Conservation (phyloP, 53 echinoderm and acorn worm genomes). For the Arbacia lixula region DNA sequence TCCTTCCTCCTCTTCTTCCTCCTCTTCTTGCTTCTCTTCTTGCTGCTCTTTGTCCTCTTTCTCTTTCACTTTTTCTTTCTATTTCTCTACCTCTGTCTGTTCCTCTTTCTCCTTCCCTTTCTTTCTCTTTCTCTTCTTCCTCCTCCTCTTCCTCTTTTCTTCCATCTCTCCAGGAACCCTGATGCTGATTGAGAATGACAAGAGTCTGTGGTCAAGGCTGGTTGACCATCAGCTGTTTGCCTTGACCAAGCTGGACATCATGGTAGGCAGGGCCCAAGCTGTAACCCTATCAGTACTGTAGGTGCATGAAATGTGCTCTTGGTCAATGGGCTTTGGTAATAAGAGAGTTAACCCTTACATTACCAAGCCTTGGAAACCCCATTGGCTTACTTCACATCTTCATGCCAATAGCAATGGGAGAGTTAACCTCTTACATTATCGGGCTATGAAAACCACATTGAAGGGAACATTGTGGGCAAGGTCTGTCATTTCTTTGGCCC, state of each 20-base stretch:
- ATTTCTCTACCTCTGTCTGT: background rate
- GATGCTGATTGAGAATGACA: slow-evolving; percentile 93
- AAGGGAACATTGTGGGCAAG: too few relatives aligned
- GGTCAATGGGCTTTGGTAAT: too few relatives aligned
- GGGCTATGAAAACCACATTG: too few relatives aligned
- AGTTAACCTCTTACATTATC: too few relatives aligned
- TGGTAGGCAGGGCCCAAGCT: slow-evolving; percentile 64
- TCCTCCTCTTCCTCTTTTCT: background rate
- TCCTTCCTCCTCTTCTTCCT: background rate
- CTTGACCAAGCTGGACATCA: slow-evolving; percentile 90
- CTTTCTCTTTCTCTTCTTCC: background rate
- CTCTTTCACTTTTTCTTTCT: background rate
- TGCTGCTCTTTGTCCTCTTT: background rate
- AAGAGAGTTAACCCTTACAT: too few relatives aligned
- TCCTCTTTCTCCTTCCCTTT: background rate
- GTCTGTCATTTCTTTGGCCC: too few relatives aligned
- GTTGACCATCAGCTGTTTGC: slow-evolving; percentile 97
- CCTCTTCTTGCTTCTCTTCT: background rate
- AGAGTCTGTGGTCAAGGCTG: slow-evolving; percentile 88
- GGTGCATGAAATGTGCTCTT: too few relatives aligned
- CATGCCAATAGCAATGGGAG: too few relatives aligned
- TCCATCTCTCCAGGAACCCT: slow-evolving; percentile 73
- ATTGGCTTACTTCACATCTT: too few relatives aligned
- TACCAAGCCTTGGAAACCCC: too few relatives aligned
- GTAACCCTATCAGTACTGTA: too few relatives aligned